These are phyloP conservation scores for Boulengerochromis microlepis DNA, from an alignment of 2,113 vertebrate genomes.

Conservation along the genomic window DNA sequence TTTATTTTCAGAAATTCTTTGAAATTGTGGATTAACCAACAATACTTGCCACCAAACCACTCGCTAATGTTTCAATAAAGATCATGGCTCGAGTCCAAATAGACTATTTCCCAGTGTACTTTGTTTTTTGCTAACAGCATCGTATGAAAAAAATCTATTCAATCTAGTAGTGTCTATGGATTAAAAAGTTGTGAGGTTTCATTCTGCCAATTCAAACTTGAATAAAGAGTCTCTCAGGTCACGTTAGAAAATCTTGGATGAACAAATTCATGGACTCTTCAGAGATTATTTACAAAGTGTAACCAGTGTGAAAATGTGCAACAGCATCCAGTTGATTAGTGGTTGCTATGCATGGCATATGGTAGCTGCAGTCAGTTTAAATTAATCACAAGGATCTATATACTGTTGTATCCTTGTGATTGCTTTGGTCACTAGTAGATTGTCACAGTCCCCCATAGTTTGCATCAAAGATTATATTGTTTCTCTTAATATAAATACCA, in stretches of 20 bases:
- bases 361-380: not conserved
- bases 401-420: not conserved
- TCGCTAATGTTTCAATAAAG: not conserved
- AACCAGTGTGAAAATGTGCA: not conserved
- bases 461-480: not conserved
- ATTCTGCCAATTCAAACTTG: not conserved
- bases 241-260: not conserved
- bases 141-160: not conserved
- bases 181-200: not conserved
- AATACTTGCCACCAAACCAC: not conserved
- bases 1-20: not conserved
- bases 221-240: not conserved
- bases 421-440: not conserved
- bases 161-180: not conserved
- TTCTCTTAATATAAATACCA: too few relatives aligned
- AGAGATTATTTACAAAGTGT: too few relatives aligned
- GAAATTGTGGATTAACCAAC: not conserved
- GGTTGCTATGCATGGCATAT: not conserved
- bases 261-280: not conserved
- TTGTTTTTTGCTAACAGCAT: not conserved
- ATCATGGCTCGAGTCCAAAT: not conserved
- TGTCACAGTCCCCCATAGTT: not conserved
- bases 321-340: not conserved
- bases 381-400: not conserved
- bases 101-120: not conserved